Percentiles rank a stretch among this genome's conserved stretches.
These are phyloP conservation scores for Bostrychus sinensis DNA, from an alignment of 2,113 vertebrate species.

Conservation along the genomic window DNA sequence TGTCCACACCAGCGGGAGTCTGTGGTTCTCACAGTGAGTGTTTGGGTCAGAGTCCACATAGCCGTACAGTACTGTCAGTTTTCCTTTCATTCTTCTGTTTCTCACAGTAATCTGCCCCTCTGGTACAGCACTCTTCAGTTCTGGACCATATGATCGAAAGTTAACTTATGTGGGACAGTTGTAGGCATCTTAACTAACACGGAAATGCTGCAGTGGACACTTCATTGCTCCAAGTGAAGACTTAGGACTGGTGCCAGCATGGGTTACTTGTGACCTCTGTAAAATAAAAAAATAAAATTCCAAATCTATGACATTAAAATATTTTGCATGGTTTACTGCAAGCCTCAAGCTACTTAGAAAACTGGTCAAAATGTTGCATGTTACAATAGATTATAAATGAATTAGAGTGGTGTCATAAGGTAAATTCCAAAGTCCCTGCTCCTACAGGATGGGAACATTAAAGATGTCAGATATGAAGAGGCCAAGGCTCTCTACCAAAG, in stretches of 20 bases:
- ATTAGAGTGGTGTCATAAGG: no score
- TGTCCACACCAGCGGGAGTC: neutral
- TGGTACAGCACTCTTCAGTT: no score
- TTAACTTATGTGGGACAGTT: no score
- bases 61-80: neutral
- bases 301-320: no score
- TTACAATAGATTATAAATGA: neutral
- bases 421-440: neutral
- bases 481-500: no score
- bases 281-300: no score
- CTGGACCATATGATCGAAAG: no score
- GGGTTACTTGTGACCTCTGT: no score
- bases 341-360: neutral
- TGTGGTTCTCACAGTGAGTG: constrained; percentile 6
- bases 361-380: neutral
- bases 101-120: neutral
- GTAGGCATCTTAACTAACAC: no score
- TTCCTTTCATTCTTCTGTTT: neutral
- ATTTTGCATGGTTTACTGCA: neutral
- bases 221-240: no score
- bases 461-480: neutral
- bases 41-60: neutral
- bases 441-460: neutral
- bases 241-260: no score
- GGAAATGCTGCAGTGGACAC: no score